These are phyloP conservation scores for Cryptus armator DNA, from an alignment of 2,888 invertebrate genomes.

Conservation along the genomic window DNA sequence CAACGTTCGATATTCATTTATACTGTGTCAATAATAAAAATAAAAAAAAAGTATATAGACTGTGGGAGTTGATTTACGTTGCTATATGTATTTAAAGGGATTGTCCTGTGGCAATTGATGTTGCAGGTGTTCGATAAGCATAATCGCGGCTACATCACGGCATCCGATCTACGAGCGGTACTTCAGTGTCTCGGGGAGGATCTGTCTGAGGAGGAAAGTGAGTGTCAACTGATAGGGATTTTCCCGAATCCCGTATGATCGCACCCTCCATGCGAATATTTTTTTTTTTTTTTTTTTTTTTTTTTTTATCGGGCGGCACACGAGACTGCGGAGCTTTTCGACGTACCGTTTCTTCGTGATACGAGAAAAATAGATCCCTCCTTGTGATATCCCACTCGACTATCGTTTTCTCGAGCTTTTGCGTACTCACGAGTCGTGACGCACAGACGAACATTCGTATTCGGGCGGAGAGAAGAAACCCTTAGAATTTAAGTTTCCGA, in stretches of 20 bases:
- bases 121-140: slow-evolving; percentile 93
- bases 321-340: neutral
- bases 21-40: neutral
- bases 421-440: neutral
- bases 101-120: slow-evolving; percentile 24
- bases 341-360: neutral
- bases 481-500: slow-evolving; percentile 19
- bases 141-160: slow-evolving; percentile 96
- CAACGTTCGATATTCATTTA: neutral
- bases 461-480: slow-evolving; percentile 21
- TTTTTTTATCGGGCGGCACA: neutral
- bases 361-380: slow-evolving; percentile 8
- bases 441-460: slow-evolving; percentile 1
- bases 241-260: slow-evolving; percentile 31
- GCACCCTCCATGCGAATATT: slow-evolving; percentile 22
- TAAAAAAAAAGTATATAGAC: neutral
- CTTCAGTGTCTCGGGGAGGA: slow-evolving; percentile 96
- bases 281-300: slow-evolving; percentile 40
- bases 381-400: neutral
- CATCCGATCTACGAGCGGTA: slow-evolving; percentile 94
- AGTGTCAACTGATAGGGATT: slow-evolving; percentile 82
- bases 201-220: slow-evolving; percentile 95
- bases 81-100: neutral
- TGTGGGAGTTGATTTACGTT: neutral
- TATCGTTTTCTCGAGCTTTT: slow-evolving; percentile 33